phyloP scores from a whole-genome alignment of 2,888 invertebrate genomes.

The Trissolcus japonicus region DNA sequence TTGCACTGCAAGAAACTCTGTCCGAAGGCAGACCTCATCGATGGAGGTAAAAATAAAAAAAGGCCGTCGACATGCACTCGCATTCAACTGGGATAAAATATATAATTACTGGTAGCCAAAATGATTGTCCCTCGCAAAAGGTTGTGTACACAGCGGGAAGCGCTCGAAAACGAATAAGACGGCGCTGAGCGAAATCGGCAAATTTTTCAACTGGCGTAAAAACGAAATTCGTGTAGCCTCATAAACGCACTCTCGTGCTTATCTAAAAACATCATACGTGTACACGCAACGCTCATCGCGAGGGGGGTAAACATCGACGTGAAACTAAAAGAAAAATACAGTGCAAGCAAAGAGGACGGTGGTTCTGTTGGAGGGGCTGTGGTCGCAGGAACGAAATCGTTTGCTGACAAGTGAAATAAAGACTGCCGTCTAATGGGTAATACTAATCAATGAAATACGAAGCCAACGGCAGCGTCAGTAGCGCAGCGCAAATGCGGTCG shows the following conservation, averaged over 20 bases:
- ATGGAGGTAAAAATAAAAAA: too few species aligned
- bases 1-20: too few species aligned
- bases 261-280: conserved; percentile 51
- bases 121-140: neutral
- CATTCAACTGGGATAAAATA: too few species aligned
- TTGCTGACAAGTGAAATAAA: conserved; percentile 68
- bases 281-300: conserved; percentile 42
- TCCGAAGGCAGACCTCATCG: too few species aligned
- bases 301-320: conserved; percentile 45
- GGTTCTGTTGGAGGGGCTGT: conserved; percentile 13
- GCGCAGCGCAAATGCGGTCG: conserved; percentile 64
- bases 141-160: neutral
- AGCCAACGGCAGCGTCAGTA: conserved; percentile 63
- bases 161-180: conserved; percentile 5
- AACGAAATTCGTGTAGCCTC: conserved; percentile 52
- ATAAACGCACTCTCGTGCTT: conserved; percentile 49
- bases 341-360: conserved; percentile 26
- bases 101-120: too few species aligned
- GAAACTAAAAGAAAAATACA: conserved; percentile 48
- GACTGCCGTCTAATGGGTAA: conserved; percentile 75
- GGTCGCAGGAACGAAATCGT: conserved; percentile 50
- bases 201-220: conserved; percentile 40
- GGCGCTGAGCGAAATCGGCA: conserved; percentile 14
- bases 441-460: conserved; percentile 76
- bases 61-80: too few species aligned